Evolutionary conservation across 2,888 invertebrate genomes (phyloP), one percentile per base, ranked within the genome.

Genomic region (Cylindroiulus punctatus): DNA sequence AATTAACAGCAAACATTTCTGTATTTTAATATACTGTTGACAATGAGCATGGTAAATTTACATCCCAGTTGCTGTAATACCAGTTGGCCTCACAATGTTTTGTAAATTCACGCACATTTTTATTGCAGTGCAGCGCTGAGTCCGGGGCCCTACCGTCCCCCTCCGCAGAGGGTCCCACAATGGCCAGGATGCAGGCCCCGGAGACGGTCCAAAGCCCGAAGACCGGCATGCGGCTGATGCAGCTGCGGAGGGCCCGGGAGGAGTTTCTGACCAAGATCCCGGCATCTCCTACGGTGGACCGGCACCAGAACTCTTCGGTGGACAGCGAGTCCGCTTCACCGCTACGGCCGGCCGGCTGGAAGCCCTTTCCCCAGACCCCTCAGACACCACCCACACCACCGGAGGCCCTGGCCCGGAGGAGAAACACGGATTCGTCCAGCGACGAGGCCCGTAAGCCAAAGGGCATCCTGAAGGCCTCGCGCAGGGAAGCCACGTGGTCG

Each of bases 261-360:
- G 84, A 87, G 10, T 87, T 87, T 42, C 81, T 87, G 0, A 22
- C 87, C 12, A 87, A 85, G 76, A 85, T 12, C 30, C 36, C 83
- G 8, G 8, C 84, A 14, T 84, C 84, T n/a, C 30, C 81, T 14
- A 52, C n/a, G n/a, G 17, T 57, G 22, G 83, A 84, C 22, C n/a
- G 84, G 17, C 84, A 84, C 17, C 47, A 40, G 22, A 0, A 22
- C 12, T 42, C 84, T 14, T 17, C 84, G 17, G 12, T 52, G 10
- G 84, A 83, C n/a, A 40, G 83, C 17, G 40, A 40, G 26, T 30
- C 81, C 5, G 81, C 40, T 0, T 81, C 81, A 0, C 1, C 81
- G n/a, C 12, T 40, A 17, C 81, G 17, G 14, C 5, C 81, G 19
- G 1, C 10, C 10, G 36, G 82, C 12, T 82, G 82, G 82, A 36